Evolutionary conservation across 2,113 vertebrate species (phyloP), one percentile per base, ranked within the genome.

Genomic region (Myrmecobius fasciatus): DNA sequence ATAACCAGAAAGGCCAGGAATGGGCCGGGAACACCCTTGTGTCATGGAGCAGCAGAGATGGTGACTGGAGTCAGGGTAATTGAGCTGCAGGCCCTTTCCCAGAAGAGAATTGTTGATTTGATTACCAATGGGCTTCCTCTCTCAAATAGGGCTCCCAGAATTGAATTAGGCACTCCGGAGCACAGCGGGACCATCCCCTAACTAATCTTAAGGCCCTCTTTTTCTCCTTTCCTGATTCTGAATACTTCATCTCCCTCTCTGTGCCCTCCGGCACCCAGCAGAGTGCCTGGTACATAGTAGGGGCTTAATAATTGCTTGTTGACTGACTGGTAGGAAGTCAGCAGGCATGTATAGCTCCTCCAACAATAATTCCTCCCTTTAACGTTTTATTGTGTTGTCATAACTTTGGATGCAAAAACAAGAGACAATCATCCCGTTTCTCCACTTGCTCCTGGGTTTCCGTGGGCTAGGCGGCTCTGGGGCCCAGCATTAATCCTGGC

Each of bases 371-470:
- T 52, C 53, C 49, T 92, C 54, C 52, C 25, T 17, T 5, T 48
- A 4, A 8, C 24, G 25, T 93, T 94, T 49, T 53, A 43, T 52
- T 90, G 25, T 92, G n/a, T 47, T 91, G 94, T 96, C 91, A 96
- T 90, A 60, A 96, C 91, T 91, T 92, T 90, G 67, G 90, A 43
- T 24, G 20, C 28, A 75, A 89, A 91, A 93, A 75, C 22, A 91
- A 92, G 94, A 94, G 31, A 60, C 89, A 96, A 94, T 36, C 8
- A n/a, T 25, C 90, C 91, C 49, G 94, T 53, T 89, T 83, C 36
- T 83, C 36, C n/a, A 22, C 43, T 43, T 83, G 67, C n/a, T 43
- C 67, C 96, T 83, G 43, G n/a, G 90, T 43, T 54, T 53, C 8
- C 9, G n/a, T 53, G 89, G 0, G 2, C 96, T 89, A 89, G 47